These are phyloP conservation scores for Pectinophora gossypiella DNA, from an alignment of 1,140 invertebrate species.

Conservation along the genomic window DNA sequence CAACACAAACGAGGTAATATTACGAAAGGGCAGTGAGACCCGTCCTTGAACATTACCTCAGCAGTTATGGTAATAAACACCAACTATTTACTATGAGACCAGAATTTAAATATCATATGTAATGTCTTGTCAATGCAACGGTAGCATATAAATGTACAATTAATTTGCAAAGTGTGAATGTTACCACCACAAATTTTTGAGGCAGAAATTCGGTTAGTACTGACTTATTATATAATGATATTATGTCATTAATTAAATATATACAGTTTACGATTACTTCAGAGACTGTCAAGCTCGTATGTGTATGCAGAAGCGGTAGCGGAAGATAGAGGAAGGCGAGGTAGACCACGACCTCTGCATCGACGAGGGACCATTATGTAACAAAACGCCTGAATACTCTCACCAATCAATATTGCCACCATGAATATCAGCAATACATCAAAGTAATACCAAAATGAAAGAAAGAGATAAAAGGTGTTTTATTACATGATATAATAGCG, in stretches of 20 bases:
- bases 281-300: not conserved
- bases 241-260: not conserved
- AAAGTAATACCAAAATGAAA: too few relatives aligned
- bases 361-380: not conserved
- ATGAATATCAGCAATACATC: too few relatives aligned
- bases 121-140: not conserved
- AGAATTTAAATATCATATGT: not conserved
- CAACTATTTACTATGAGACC: not conserved
- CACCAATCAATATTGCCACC: too few relatives aligned
- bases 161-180: not conserved
- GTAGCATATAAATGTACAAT: not conserved
- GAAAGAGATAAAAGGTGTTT: too few relatives aligned
- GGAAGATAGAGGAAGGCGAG: not conserved
- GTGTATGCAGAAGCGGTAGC: constrained; percentile 2
- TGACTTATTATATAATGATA: not conserved
- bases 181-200: not conserved
- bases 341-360: not conserved
- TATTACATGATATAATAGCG: not conserved
- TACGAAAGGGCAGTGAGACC: not conserved
- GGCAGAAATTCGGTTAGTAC: not conserved
- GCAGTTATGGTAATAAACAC: not conserved
- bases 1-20: too few relatives aligned
- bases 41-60: constrained; percentile 1
- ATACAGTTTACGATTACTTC: not conserved
- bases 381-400: not conserved